Percentiles rank a stretch among this genome's conserved stretches.
Evolutionary conservation across 2,888 invertebrate genomes (phyloP).

Genomic region (Eupsilia transversa): DNA sequence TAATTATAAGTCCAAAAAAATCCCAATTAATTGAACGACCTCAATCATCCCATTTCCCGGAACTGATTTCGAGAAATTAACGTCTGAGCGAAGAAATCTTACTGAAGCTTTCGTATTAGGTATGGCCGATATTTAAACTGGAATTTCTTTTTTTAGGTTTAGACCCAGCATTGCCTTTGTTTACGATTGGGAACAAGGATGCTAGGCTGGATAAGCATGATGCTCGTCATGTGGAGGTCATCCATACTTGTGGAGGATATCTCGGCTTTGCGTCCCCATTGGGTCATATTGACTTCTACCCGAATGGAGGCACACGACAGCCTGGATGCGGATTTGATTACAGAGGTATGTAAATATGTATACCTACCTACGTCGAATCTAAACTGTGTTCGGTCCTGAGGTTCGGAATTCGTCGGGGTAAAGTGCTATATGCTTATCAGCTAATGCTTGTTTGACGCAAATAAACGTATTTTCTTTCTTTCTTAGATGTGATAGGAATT

Average conservation of each 20-base stretch:
- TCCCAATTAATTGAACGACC: not conserved
- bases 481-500: not conserved
- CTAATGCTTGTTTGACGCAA: no score
- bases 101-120: not conserved
- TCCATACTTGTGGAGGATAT: conserved; percentile 91
- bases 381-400: not conserved
- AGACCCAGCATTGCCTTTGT: conserved; percentile 91
- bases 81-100: conserved; percentile 24
- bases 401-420: not conserved
- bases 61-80: conserved; percentile 19
- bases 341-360: conserved; percentile 85
- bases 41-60: conserved; percentile 17
- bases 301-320: conserved; percentile 91
- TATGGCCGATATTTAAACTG: conserved; percentile 11
- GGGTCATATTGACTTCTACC: conserved; percentile 92
- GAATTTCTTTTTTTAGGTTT: conserved; percentile 80
- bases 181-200: conserved; percentile 88
- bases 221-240: conserved; percentile 91
- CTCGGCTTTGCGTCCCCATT: conserved; percentile 90
- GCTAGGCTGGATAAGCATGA: conserved; percentile 90
- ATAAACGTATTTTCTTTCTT: no score
- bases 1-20: not conserved
- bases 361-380: not conserved
- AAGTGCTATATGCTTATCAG: no score
- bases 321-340: conserved; percentile 91